These are phyloP conservation scores for Drosophila sucinea DNA, from an alignment of 1,140 invertebrate species.

Conservation along the genomic window DNA sequence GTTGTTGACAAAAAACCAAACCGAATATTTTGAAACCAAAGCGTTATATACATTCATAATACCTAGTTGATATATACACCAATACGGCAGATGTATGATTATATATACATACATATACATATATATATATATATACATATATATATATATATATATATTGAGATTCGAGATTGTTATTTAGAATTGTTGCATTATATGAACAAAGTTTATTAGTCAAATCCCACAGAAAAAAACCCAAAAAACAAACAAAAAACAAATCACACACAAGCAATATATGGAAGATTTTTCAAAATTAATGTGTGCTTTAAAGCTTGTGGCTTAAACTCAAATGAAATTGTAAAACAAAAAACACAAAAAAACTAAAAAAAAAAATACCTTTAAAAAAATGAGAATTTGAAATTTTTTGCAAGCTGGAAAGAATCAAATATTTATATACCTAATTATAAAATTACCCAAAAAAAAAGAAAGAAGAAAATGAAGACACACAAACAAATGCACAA, in stretches of 20 bases:
- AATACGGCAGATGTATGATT: neutral
- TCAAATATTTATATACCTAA: constrained; percentile 28
- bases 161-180: constrained; percentile 73
- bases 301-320: constrained; percentile 80
- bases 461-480: constrained; percentile 21
- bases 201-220: constrained; percentile 58
- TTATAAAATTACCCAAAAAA: neutral
- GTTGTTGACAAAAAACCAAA: constrained; percentile 56
- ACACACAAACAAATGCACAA: constrained; percentile 70
- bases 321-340: constrained; percentile 61
- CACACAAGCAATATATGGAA: constrained; percentile 45
- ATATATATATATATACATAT: constrained; percentile 39
- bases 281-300: constrained; percentile 58
- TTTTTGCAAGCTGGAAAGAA: constrained; percentile 68
- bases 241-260: constrained; percentile 22
- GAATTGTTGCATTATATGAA: constrained; percentile 74
- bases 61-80: constrained; percentile 24
- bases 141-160: constrained; percentile 16
- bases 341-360: constrained; percentile 39
- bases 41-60: constrained; percentile 53
- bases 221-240: constrained; percentile 31
- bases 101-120: constrained; percentile 54
- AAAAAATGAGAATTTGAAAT: constrained; percentile 46
- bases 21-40: constrained; percentile 61
- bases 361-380: constrained; percentile 22